Evolutionary conservation across 2,113 vertebrate species (phyloP), one percentile per base, ranked within the genome.

Genomic region (Pardalotus punctatus): DNA sequence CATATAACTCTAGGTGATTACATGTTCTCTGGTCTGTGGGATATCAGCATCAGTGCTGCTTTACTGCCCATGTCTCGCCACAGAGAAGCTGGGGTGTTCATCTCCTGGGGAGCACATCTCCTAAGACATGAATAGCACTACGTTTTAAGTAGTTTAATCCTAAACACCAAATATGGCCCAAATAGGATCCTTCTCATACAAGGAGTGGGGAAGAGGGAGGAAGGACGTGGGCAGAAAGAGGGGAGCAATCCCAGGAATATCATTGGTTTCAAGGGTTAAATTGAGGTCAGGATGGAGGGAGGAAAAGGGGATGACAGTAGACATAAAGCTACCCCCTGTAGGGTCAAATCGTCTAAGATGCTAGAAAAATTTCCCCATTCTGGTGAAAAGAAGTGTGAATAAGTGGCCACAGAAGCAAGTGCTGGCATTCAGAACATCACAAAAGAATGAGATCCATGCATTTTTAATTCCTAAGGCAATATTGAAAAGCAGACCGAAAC

Each of bases 11-110:
- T 43, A 4, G 3, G 25, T 36, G 42, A 20, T 42, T 57, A 5
- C 10, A 2, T 25, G 24, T 28, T 80, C 2, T 1, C 22, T 16
- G 4, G 9, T 81, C 31, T 53, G 0, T 13, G 54, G 22, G 53
- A 28, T 67, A 22, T 28, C 45, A 5, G 17, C 24, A 36, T 48
- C 80, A 4, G 33, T 48, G 60, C 54, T 69, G 36, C 56, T 74
- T 61, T 74, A 33, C 42, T 85, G 56, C 76, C 21, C 2, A 1
- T 35, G 57, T 51, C 28, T 79, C 56, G 14, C 11, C 16, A 36
- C 12, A 11, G 36, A 6, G 24, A 47, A 71, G 47, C 71, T 14
- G 21, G 73, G 60, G 33, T 47, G 40, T 14, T 69, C 4, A 21
- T 45, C 48, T 45, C 64, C 54, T 29, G 31, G 66, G 53, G 51